Evolutionary conservation across 2,888 invertebrate genomes (phyloP).

Genomic region (Agelastica alni): DNA sequence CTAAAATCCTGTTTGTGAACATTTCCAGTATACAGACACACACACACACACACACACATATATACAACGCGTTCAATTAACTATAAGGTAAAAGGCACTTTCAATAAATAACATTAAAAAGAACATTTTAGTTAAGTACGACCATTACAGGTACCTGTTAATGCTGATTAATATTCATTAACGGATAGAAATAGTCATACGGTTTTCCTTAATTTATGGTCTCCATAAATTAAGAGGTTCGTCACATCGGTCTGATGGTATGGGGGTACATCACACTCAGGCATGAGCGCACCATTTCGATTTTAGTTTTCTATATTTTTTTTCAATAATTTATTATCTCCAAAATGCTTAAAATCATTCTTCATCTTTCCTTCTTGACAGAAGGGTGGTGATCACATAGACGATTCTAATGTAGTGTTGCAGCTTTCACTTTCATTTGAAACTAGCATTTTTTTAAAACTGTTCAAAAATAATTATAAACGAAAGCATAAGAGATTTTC

Average conservation of each 20-base stretch:
- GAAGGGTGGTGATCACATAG: no score
- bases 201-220: constrained; percentile 28
- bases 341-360: neutral
- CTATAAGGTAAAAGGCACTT: constrained; percentile 16
- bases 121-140: constrained; percentile 33
- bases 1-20: neutral
- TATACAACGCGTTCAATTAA: neutral
- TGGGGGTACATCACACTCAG: constrained; percentile 21
- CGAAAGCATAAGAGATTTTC: no score
- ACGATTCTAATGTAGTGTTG: no score
- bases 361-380: neutral
- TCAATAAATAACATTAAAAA: constrained; percentile 33
- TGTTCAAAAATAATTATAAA: no score
- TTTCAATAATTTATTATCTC: no score
- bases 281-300: constrained; percentile 14
- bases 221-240: constrained; percentile 31
- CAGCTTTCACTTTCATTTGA: no score
- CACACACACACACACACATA: neutral
- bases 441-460: no score
- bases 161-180: constrained; percentile 35
- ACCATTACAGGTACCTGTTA: constrained; percentile 35
- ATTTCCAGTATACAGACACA: neutral
- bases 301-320: no score
- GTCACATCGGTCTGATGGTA: constrained; percentile 24
- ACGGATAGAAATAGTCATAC: constrained; percentile 28